These are phyloP conservation scores for Spondyliosoma cantharus DNA, from an alignment of 2,797 vertebrate genomes.

Conservation along the genomic window DNA sequence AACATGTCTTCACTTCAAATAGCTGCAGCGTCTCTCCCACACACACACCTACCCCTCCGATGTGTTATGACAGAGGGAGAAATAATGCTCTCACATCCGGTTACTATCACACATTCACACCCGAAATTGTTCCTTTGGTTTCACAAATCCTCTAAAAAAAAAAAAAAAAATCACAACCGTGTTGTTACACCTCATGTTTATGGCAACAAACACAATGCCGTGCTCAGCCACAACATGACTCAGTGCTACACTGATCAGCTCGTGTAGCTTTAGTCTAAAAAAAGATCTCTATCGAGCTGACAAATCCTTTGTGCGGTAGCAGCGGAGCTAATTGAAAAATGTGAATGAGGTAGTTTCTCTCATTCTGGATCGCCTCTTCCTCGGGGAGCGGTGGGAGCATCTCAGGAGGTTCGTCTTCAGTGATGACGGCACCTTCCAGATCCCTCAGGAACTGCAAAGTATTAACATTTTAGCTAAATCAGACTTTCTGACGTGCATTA, in stretches of 20 bases:
- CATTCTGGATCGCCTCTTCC: not conserved
- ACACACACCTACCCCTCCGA: not conserved
- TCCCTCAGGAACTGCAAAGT: too few relatives aligned
- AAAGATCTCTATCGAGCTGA: not conserved
- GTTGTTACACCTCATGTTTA: not conserved
- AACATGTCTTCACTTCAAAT: not conserved
- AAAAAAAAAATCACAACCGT: not conserved
- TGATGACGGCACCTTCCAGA: too few relatives aligned
- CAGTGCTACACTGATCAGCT: not conserved
- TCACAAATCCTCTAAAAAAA: not conserved
- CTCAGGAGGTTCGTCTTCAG: too few relatives aligned
- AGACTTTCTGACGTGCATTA: not conserved
- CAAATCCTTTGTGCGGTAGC: not conserved
- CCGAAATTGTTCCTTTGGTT: not conserved
- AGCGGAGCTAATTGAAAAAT: not conserved
- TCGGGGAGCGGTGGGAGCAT: too few relatives aligned
- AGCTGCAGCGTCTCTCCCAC: not conserved
- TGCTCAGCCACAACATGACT: constrained; percentile 8
- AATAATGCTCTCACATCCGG: not conserved
- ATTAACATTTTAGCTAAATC: not conserved
- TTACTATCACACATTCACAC: not conserved
- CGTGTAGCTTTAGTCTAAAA: not conserved
- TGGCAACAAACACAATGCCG: not conserved
- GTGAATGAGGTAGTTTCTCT: not conserved
- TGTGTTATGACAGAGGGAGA: not conserved